Evolutionary conservation across 2,113 vertebrate species (phyloP).

Genomic region (Ammodytes dubius): DNA sequence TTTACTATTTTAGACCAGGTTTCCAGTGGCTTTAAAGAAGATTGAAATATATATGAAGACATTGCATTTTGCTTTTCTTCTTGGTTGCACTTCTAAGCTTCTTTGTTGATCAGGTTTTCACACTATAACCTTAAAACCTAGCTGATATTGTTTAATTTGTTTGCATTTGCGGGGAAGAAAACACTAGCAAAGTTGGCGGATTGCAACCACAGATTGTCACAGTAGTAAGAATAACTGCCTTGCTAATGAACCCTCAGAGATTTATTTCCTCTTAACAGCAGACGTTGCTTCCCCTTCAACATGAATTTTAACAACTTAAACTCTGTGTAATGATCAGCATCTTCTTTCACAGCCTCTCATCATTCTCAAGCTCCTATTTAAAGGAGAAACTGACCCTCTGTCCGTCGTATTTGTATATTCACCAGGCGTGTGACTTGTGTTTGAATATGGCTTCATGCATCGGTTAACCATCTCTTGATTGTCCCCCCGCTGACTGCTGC

Average conservation of each 20-base stretch:
- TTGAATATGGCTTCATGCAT: conserved; percentile 6
- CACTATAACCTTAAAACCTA: too few species aligned
- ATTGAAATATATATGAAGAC: not conserved
- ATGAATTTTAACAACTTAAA: not conserved
- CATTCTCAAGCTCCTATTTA: not conserved
- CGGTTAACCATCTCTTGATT: conserved; percentile 1
- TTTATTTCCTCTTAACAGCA: not conserved
- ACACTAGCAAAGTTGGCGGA: not conserved
- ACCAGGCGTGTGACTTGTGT: not conserved
- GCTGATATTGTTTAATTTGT: too few species aligned
- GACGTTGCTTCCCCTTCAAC: too few species aligned
- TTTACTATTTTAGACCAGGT: too few species aligned
- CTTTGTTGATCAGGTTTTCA: not conserved
- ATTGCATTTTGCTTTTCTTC: not conserved
- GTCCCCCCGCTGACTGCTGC: conserved; percentile 14
- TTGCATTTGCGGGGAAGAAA: not conserved
- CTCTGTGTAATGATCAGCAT: not conserved
- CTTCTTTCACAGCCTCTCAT: not conserved
- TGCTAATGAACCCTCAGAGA: not conserved
- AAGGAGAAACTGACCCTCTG: not conserved
- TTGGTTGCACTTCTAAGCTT: not conserved
- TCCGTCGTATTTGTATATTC: not conserved
- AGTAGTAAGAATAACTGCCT: not conserved
- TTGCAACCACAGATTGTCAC: not conserved
- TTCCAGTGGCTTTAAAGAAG: not conserved